Conservation (phyloP, 2,888 invertebrate genomes). For the Lottia scabra region DNA sequence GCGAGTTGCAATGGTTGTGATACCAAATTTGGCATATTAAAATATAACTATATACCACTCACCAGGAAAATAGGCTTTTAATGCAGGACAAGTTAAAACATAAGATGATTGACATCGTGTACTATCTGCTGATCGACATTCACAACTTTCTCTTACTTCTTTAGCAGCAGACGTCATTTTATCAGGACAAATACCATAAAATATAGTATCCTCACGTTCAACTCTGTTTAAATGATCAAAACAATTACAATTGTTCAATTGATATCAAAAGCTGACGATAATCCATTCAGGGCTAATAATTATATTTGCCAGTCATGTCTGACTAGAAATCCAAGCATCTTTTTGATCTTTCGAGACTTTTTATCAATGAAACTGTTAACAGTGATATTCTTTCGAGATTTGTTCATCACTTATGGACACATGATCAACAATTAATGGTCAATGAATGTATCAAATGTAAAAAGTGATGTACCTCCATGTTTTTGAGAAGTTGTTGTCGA, state of each 20-base stretch:
- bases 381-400: no score
- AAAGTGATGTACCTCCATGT: conserved; percentile 21
- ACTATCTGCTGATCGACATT: not conserved
- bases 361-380: no score
- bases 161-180: not conserved
- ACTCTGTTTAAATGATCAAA: conserved; percentile 10
- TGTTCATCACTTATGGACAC: no score
- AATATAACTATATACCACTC: not conserved
- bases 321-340: no score
- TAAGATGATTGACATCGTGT: not conserved
- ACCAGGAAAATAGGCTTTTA: not conserved
- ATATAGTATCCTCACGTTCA: not conserved
- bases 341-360: no score
- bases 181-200: conserved; percentile 1
- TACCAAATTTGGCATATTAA: no score
- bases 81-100: not conserved
- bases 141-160: not conserved
- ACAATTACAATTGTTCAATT: no score
- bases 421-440: not conserved
- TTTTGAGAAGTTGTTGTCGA: conserved; percentile 17
- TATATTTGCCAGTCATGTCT: no score
- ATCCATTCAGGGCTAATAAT: no score
- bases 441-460: not conserved
- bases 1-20: no score
- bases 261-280: no score